phyloP scores from a whole-genome alignment of 1,140 invertebrate species.

The Leptinotarsa lineolata region DNA sequence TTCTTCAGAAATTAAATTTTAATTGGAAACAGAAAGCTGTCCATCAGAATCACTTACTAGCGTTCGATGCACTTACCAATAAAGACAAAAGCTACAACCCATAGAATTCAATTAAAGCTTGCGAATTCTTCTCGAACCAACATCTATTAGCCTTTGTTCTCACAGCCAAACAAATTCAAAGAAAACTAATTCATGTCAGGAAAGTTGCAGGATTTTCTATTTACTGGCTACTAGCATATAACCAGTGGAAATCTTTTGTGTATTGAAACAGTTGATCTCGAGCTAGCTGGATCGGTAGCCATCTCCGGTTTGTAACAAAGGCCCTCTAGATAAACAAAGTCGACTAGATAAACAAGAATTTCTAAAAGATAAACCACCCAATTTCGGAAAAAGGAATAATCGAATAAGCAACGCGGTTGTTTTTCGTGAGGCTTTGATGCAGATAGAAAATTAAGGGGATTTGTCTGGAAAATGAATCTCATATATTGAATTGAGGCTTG shows the following conservation, averaged over 20 bases:
- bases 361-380: neutral
- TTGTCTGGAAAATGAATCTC: no score
- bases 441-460: no score
- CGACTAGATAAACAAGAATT: neutral
- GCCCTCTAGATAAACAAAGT: neutral
- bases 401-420: neutral
- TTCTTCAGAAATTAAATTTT: no score
- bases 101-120: neutral
- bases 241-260: neutral
- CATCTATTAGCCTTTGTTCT: neutral
- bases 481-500: no score
- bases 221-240: neutral
- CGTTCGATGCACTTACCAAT: no score
- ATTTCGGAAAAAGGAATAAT: neutral
- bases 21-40: no score
- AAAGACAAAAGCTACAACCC: neutral
- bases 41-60: no score
- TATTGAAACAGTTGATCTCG: neutral
- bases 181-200: neutral
- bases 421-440: neutral
- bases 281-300: neutral
- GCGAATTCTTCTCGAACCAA: neutral
- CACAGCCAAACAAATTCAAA: neutral
- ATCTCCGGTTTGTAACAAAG: neutral
- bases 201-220: neutral